Conservation (phyloP, 2,797 vertebrate species). For the Enteromius viviparus region DNA sequence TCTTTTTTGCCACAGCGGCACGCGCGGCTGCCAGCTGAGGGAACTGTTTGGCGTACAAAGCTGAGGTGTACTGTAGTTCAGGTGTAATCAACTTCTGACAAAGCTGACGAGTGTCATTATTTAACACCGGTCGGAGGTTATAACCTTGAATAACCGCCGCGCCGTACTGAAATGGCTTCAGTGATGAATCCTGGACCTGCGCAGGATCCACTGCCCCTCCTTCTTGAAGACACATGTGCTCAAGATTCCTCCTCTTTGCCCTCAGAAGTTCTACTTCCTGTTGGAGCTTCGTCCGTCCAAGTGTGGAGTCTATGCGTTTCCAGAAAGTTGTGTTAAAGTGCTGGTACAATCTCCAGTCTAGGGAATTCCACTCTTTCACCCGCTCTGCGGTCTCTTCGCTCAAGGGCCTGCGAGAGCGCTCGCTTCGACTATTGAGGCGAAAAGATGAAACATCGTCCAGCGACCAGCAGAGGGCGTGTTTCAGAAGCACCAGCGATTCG, state of each 20-base stretch:
- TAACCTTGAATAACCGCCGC: slow-evolving; percentile 84
- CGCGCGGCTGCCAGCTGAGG: slow-evolving; percentile 61
- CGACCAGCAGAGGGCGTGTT: slow-evolving; percentile 81
- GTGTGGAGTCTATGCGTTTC: slow-evolving; percentile 71
- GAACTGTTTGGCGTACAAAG: slow-evolving; percentile 79
- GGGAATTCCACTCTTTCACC: slow-evolving; percentile 78
- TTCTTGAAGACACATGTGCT: slow-evolving; percentile 76
- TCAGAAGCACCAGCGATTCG: slow-evolving; percentile 88
- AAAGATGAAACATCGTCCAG: slow-evolving; percentile 86
- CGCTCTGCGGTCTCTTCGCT: slow-evolving; percentile 65
- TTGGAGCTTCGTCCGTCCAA: slow-evolving; percentile 73
- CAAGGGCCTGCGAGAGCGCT: slow-evolving; percentile 63
- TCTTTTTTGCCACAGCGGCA: background rate
- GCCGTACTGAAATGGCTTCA: slow-evolving; percentile 84
- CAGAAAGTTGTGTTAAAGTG: slow-evolving; percentile 89
- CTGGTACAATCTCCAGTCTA: slow-evolving; percentile 86
- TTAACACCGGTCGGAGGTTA: slow-evolving; percentile 75
- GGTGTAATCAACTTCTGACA: slow-evolving; percentile 81
- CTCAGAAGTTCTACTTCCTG: slow-evolving; percentile 75
- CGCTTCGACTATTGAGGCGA: slow-evolving; percentile 81
- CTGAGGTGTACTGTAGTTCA: slow-evolving; percentile 83
- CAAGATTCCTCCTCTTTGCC: slow-evolving; percentile 70
- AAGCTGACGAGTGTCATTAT: slow-evolving; percentile 62
- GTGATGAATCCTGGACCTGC: slow-evolving; percentile 67
- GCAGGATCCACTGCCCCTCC: slow-evolving; percentile 67